phyloP scores from a whole-genome alignment of 2,888 invertebrate species.

The Plagodis dolabraria region DNA sequence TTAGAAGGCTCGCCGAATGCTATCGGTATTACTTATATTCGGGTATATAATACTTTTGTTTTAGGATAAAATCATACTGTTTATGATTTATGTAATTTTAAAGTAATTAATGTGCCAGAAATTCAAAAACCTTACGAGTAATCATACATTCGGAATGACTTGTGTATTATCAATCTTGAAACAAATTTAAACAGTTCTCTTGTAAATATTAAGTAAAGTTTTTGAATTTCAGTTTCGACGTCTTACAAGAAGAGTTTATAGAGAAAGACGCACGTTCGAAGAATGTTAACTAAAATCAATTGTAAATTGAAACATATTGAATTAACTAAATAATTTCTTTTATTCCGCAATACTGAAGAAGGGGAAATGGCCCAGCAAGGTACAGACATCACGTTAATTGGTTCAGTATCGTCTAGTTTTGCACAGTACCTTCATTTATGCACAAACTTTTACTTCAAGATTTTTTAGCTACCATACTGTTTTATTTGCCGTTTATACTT shows the following conservation, averaged over 20 bases:
- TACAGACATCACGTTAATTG: constrained; percentile 52
- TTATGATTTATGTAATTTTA: too few relatives aligned
- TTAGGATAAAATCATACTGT: too few relatives aligned
- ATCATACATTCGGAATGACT: neutral
- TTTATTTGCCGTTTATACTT: too few relatives aligned
- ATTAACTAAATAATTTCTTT: constrained; percentile 17
- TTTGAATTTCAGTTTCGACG: constrained; percentile 51
- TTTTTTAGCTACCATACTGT: too few relatives aligned
- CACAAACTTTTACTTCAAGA: neutral
- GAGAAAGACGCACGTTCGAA: constrained; percentile 20
- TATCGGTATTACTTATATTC: too few relatives aligned
- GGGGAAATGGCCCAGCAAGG: constrained; percentile 88
- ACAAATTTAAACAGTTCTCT: neutral
- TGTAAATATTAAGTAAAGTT: constrained; percentile 39
- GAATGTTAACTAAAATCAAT: constrained; percentile 7
- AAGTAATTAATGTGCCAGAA: constrained; percentile 6
- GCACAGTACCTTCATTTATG: constrained; percentile 5
- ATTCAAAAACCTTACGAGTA: constrained; percentile 38
- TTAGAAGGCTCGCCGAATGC: too few relatives aligned
- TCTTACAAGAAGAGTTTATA: constrained; percentile 29
- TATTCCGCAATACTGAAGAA: constrained; percentile 71
- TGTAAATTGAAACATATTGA: constrained; percentile 13
- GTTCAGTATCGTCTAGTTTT: constrained; percentile 11
- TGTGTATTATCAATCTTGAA: neutral
- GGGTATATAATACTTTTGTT: too few relatives aligned